Conservation (phyloP, 2,113 vertebrate species). For the Condylura cristata region DNA sequence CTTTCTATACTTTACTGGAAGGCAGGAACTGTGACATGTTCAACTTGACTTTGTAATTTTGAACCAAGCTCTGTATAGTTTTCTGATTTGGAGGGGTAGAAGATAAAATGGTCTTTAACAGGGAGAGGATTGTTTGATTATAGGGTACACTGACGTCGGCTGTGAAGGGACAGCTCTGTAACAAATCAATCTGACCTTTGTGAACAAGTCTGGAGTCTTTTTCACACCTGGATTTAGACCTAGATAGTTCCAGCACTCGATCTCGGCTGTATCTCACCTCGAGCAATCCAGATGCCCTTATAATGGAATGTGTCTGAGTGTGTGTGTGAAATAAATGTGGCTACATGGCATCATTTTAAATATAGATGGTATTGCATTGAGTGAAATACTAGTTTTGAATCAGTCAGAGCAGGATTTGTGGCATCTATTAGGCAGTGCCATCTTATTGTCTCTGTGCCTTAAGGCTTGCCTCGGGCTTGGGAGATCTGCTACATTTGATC, state of each 20-base stretch:
- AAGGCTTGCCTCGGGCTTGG: constrained; percentile 62
- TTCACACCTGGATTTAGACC: not conserved
- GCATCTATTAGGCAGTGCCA: constrained; percentile 37
- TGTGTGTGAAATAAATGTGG: not conserved
- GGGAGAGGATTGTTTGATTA: not conserved
- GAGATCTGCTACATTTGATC: constrained; percentile 61
- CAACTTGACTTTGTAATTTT: not conserved
- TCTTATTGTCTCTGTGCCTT: constrained; percentile 57
- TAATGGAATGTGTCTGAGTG: not conserved
- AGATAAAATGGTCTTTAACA: not conserved
- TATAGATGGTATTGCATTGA: not conserved
- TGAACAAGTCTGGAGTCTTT: not conserved
- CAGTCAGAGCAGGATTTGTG: constrained; percentile 15
- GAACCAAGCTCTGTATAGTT: not conserved
- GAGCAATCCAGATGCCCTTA: not conserved
- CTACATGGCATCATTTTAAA: constrained; percentile 47
- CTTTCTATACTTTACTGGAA: not conserved
- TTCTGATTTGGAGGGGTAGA: not conserved
- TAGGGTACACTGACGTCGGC: not conserved
- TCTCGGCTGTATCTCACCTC: not conserved
- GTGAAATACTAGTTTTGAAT: constrained; percentile 42
- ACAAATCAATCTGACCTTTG: not conserved
- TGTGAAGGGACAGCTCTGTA: not conserved
- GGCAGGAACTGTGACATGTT: not conserved
- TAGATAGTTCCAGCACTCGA: not conserved